Conservation (phyloP, 2,888 invertebrate species). For the Scaptomyza caliginosa region DNA sequence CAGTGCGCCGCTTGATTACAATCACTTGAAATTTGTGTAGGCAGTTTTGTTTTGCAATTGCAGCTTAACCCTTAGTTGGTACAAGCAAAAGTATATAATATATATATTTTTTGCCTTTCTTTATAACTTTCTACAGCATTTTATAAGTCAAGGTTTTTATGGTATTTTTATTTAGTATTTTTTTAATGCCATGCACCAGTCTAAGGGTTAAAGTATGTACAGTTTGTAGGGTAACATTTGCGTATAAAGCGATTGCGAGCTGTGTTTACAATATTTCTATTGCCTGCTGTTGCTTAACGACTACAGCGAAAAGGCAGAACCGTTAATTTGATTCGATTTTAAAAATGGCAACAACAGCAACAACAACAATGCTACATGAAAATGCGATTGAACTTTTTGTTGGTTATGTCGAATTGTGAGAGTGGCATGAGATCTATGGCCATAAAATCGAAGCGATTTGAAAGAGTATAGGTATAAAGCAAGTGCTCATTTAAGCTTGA, state of each 20-base stretch:
- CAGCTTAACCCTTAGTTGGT: slow-evolving; percentile 46
- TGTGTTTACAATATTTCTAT: slow-evolving; percentile 78
- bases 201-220: slow-evolving; percentile 43
- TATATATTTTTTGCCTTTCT: too few species aligned
- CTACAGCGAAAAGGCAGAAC: slow-evolving; percentile 76
- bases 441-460: not conserved
- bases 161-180: not conserved
- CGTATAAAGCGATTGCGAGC: slow-evolving; percentile 53
- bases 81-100: not conserved
- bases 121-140: too few species aligned
- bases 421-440: slow-evolving; percentile 20
- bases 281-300: slow-evolving; percentile 69
- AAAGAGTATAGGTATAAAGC: not conserved
- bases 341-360: slow-evolving; percentile 63
- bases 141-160: too few species aligned
- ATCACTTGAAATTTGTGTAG: slow-evolving; percentile 62
- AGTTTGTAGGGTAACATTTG: slow-evolving; percentile 55
- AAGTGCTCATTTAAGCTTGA: slow-evolving; percentile 51
- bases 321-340: slow-evolving; percentile 75
- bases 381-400: slow-evolving; percentile 47
- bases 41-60: slow-evolving; percentile 62
- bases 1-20: slow-evolving; percentile 66
- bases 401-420: slow-evolving; percentile 25
- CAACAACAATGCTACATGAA: slow-evolving; percentile 55
- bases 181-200: not conserved